A percentile compares a stretch with the other conserved stretches of the same genome.
Conservation (phyloP, 2,888 invertebrate species). For the Trypoxylon attenuatum region DNA sequence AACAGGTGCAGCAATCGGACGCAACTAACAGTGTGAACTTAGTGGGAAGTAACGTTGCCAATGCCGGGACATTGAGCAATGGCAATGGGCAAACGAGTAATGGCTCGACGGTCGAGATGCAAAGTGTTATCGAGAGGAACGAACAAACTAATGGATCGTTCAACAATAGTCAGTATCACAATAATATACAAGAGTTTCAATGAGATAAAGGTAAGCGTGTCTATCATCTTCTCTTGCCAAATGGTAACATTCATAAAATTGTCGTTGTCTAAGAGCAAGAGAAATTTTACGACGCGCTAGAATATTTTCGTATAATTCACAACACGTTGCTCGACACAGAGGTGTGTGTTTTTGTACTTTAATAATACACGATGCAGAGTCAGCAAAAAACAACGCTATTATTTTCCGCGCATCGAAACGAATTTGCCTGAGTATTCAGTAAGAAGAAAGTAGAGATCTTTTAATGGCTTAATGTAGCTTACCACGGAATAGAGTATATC, state of each 20-base stretch:
- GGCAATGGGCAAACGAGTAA: conserved; percentile 60
- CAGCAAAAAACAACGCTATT: conserved; percentile 35
- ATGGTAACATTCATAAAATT: conserved; percentile 73
- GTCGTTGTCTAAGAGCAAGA: conserved; percentile 68
- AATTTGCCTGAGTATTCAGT: conserved; percentile 13
- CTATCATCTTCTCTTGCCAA: conserved; percentile 73
- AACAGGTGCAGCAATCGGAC: conserved; percentile 58
- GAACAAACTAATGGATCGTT: conserved; percentile 61
- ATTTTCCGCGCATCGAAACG: conserved; percentile 32
- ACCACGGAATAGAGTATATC: conserved; percentile 15
- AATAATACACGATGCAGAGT: conserved; percentile 38
- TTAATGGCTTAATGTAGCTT: conserved; percentile 36
- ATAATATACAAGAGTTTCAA: conserved; percentile 68
- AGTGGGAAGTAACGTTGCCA: conserved; percentile 40
- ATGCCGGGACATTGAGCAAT: conserved; percentile 53
- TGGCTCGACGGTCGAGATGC: conserved; percentile 67
- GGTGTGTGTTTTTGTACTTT: conserved; percentile 50
- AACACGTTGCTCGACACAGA: conserved; percentile 26
- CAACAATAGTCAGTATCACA: conserved; percentile 67
- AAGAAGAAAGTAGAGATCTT: conserved; percentile 28
- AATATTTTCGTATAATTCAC: conserved; percentile 46
- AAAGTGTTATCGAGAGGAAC: conserved; percentile 66
- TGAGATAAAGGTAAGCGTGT: conserved; percentile 74
- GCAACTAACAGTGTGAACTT: conserved; percentile 44
- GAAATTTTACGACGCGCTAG: conserved; percentile 50